phyloP scores from a whole-genome alignment of 1,140 invertebrate genomes.

The Dinothrombium tinctorium region DNA sequence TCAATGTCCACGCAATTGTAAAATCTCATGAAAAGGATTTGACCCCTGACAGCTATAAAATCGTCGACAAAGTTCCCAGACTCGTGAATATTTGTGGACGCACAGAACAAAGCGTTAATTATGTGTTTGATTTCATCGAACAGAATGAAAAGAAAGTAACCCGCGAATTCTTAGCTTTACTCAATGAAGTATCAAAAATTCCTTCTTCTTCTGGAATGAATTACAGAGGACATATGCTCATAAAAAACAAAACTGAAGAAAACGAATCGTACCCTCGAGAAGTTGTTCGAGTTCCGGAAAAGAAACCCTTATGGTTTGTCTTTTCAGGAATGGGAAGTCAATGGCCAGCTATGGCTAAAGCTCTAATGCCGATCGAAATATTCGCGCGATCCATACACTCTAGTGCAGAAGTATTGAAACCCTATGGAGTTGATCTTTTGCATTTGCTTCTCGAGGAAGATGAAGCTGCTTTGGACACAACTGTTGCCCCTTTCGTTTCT shows the following conservation, averaged over 20 bases:
- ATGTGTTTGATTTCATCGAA: slow-evolving; percentile 21
- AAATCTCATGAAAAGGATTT: slow-evolving; percentile 32
- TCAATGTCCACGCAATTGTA: slow-evolving; percentile 22
- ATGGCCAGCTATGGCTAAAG: slow-evolving; percentile 76
- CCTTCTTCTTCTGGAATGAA: slow-evolving; percentile 7
- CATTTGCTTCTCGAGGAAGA: slow-evolving; percentile 49
- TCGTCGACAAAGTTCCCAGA: neutral
- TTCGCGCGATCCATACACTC: slow-evolving; percentile 51
- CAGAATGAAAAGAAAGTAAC: slow-evolving; percentile 17
- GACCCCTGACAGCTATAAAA: neutral
- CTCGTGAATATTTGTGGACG: slow-evolving; percentile 6
- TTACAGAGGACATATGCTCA: slow-evolving; percentile 6
- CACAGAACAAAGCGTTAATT: slow-evolving; percentile 19
- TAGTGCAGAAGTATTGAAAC: slow-evolving; percentile 44
- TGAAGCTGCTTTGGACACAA: slow-evolving; percentile 37
- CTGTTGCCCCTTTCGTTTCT: slow-evolving; percentile 49
- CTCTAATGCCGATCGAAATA: slow-evolving; percentile 47
- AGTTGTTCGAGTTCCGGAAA: slow-evolving; percentile 24
- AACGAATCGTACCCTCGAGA: slow-evolving; percentile 55
- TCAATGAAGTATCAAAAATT: slow-evolving; percentile 6
- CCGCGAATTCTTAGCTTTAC: slow-evolving; percentile 15
- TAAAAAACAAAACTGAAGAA: neutral
- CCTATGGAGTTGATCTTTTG: slow-evolving; percentile 52
- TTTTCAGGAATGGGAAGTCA: slow-evolving; percentile 92
- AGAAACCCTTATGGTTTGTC: slow-evolving; percentile 66